Evolutionary conservation across 1,140 invertebrate genomes (phyloP).

Genomic region (Oppia nitens): DNA sequence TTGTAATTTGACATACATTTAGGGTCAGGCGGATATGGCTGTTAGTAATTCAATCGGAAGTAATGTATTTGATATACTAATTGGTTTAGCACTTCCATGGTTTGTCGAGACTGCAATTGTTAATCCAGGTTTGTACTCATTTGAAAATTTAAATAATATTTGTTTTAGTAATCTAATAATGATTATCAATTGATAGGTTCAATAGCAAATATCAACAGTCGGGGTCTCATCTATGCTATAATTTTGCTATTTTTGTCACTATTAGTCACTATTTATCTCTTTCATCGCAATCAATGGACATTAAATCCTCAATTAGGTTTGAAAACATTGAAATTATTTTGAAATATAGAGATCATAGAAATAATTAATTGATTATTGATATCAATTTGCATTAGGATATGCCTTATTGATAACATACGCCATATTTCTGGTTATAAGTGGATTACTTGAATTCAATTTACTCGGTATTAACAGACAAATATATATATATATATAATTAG

Average conservation of each 20-base stretch:
- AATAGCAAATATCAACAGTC: constrained; percentile 30
- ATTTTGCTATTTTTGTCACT: constrained; percentile 31
- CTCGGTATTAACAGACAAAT: constrained; percentile 24
- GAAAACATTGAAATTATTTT: constrained; percentile 9
- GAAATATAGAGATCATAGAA: not conserved
- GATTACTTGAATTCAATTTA: constrained; percentile 32
- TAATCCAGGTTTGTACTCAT: constrained; percentile 22
- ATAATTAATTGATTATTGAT: not conserved
- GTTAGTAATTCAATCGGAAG: constrained; percentile 39
- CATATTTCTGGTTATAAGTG: constrained; percentile 29
- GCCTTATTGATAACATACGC: constrained; percentile 28
- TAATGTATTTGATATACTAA: constrained; percentile 40
- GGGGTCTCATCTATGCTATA: constrained; percentile 31
- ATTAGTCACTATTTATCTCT: constrained; percentile 23
- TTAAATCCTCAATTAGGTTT: constrained; percentile 11
- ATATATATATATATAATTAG: not conserved
- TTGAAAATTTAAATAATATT: not conserved
- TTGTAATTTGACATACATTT: constrained; percentile 4
- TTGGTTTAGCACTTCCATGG: constrained; percentile 37
- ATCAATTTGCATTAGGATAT: constrained; percentile 19
- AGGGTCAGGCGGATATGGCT: constrained; percentile 40
- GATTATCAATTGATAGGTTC: not conserved
- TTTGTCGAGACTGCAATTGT: constrained; percentile 29
- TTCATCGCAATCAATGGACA: constrained; percentile 15
- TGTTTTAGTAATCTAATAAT: not conserved